Evolutionary conservation across 2,888 invertebrate species (phyloP), one percentile per base, ranked within the genome.

Genomic region (Netelia fuscicornis): DNA sequence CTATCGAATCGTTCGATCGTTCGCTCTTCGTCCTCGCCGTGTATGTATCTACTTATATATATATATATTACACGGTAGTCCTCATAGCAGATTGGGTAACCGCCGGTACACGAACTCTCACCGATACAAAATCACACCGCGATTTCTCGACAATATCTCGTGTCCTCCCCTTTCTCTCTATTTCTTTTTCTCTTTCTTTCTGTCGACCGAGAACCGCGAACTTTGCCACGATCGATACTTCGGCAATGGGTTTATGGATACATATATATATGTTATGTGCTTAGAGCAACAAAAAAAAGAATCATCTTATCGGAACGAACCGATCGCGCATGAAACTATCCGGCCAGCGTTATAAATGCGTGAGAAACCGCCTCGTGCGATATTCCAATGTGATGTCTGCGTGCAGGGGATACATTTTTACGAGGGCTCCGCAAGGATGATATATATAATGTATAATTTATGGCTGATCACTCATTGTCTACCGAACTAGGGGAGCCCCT

Each of bases 391-490:
- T 17, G 13, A n/a, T 17, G 20, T 58, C 58, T 58, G 20, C 44
- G 58, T 44, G 52, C 17, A 62, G 44, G 52, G 30, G 44, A 48
- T 60, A 58, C 58, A 67, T 78, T 78, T 17, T 62, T 70, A 17
- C 20, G 68, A 75, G 37, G 58, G 13, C 58, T n/a, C 13, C 13
- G 48, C 70, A 52, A 37, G 37, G 30, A 74, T 81, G 81, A 85
- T 85, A 60, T 60, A 76, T 56, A 25, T n/a, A 20, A 78, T 78
- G 81, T 70, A 74, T 81, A 78, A 81, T 81, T 85, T 85, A 85
- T 85, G 52, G 78, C 78, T 78, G 84, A 85, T 85, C 84, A 78
- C 75, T 85, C 84, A 85, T 85, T 81, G 84, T 85, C 68, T 58
- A 60, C 20, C 13, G 20, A 2, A 42, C 42, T 60, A 48, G 44